These are phyloP conservation scores for Polypterus senegalus DNA, from an alignment of 2,113 vertebrate species.

Conservation along the genomic window DNA sequence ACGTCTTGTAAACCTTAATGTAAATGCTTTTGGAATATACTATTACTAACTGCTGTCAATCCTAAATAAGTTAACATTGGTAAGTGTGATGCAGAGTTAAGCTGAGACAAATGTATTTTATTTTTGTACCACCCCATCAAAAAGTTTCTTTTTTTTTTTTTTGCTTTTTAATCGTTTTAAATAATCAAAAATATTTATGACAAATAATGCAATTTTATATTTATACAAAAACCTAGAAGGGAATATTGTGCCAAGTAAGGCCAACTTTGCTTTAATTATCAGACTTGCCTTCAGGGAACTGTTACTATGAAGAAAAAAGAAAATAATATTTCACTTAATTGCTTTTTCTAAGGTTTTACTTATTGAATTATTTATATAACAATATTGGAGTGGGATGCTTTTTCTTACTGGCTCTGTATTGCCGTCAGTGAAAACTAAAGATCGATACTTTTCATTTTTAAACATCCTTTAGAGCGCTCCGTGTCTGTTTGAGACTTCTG, in stretches of 20 bases:
- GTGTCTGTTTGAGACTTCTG: too few species aligned
- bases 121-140: too few species aligned
- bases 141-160: background rate
- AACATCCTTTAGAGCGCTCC: too few species aligned
- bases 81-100: too few species aligned
- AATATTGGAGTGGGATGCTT: conserved; percentile 21
- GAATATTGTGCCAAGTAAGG: conserved; percentile 14
- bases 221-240: conserved; percentile 20
- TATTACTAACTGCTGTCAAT: too few species aligned
- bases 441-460: too few species aligned
- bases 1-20: too few species aligned
- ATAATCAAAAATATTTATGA: conserved; percentile 1
- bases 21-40: too few species aligned
- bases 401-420: conserved; percentile 18
- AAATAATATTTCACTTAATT: conserved; percentile 27
- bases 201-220: conserved; percentile 14
- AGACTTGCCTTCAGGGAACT: conserved; percentile 14
- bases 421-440: too few species aligned
- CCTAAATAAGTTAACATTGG: too few species aligned
- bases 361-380: conserved; percentile 27
- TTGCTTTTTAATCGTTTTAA: too few species aligned
- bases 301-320: conserved; percentile 16
- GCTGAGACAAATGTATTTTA: too few species aligned
- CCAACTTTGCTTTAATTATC: conserved; percentile 15
- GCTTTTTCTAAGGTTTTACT: conserved; percentile 18